Evolutionary conservation across 2,797 vertebrate species (phyloP).

Genomic region (Sebastiscus albofasciatus): DNA sequence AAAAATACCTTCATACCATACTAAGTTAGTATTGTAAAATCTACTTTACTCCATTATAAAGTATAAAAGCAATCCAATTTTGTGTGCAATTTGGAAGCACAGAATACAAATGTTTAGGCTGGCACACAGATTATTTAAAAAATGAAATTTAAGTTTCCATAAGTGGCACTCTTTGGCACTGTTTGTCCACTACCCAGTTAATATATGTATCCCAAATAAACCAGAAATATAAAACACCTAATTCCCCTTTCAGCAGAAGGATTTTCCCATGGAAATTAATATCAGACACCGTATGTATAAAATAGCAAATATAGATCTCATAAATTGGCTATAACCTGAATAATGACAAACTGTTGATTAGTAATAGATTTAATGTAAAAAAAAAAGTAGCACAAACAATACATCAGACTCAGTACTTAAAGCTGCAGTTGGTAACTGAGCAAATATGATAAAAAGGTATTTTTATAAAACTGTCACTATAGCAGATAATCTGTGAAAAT

Average conservation of each 20-base stretch:
- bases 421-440: too few species aligned
- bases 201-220: neutral
- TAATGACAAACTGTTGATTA: neutral
- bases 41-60: neutral
- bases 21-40: neutral
- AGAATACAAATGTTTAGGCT: neutral
- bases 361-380: neutral
- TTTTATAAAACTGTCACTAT: too few species aligned
- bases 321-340: neutral
- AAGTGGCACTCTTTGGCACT: neutral
- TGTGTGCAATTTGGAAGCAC: neutral
- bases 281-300: neutral
- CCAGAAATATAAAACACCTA: neutral
- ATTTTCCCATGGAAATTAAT: neutral
- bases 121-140: neutral
- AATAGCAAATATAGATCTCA: neutral
- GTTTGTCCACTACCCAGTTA: neutral
- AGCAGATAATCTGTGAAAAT: too few species aligned
- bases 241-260: neutral
- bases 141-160: neutral
- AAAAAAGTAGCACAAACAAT: neutral
- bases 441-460: too few species aligned
- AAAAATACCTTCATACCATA: neutral
- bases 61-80: neutral
- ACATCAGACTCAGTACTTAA: neutral